These are phyloP conservation scores for Callyntrura guangdongensis DNA, from an alignment of 2,888 invertebrate genomes.

Conservation along the genomic window DNA sequence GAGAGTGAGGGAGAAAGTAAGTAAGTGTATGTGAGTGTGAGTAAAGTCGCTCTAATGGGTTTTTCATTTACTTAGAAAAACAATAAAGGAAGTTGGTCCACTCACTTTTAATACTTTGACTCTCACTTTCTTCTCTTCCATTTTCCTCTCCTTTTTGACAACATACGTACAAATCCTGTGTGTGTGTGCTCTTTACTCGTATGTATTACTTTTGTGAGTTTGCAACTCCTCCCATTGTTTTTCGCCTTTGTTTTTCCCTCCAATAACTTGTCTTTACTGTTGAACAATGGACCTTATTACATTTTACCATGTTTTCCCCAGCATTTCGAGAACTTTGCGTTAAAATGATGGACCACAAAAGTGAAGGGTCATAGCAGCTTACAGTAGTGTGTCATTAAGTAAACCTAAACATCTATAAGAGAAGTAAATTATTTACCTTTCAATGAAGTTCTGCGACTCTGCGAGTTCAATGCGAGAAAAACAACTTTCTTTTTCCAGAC, in stretches of 20 bases:
- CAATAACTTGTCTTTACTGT: constrained; percentile 49
- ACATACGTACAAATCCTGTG: constrained; percentile 42
- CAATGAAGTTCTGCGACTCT: not conserved
- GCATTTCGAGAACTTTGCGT: not conserved
- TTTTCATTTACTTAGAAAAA: constrained; percentile 77
- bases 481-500: not conserved
- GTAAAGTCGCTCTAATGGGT: constrained; percentile 73
- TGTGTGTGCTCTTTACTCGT: not conserved
- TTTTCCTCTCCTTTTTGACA: constrained; percentile 6
- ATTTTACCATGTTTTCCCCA: constrained; percentile 4
- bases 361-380: constrained; percentile 20
- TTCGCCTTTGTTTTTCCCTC: constrained; percentile 41
- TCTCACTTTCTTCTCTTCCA: constrained; percentile 46
- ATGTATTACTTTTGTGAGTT: constrained; percentile 30
- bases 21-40: constrained; percentile 49
- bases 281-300: constrained; percentile 27
- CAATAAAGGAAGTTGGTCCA: constrained; percentile 73
- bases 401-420: not conserved
- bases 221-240: constrained; percentile 55
- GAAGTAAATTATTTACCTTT: constrained; percentile 48
- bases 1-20: constrained; percentile 23
- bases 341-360: not conserved
- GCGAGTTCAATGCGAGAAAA: not conserved
- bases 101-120: constrained; percentile 72
- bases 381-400: not conserved